Evolutionary conservation across 2,888 invertebrate species (phyloP), one percentile per base, ranked within the genome.

Genomic region (Phragmatobia fuliginosa): DNA sequence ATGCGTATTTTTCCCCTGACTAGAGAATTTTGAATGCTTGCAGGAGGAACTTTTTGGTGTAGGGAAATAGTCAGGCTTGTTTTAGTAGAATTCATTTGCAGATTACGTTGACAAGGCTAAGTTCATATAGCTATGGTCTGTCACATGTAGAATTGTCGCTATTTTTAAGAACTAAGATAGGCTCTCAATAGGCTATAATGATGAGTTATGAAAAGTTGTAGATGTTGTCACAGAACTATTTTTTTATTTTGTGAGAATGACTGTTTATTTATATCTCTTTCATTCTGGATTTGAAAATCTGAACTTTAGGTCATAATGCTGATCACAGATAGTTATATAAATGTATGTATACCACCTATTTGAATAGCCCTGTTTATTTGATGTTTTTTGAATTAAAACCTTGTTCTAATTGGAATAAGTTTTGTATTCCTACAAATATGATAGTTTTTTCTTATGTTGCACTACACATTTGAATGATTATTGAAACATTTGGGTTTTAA

Each of bases 1-100:
- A 94, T 94, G 94, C 94, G 92, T 81, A 78, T 87, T 87, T 56
- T 56, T 76, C 87, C 88, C 89, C 93, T 88, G 93, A 94, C 94
- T 93, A 93, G 94, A 93, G 82, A 93, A 93, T 92, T 93, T 93
- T 85, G 91, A 91, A 88, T 72, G 66, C 70, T 78, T 75, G 62
- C 64, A 64, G 77, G 61, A 79, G 81, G 81, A 84, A 82, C 76
- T 72, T 65, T n/a, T 68, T 63, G 11, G 38, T 36, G 72, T 79
- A 61, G 49, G 71, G 62, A 41, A 56, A 62, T 81, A 84, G 85
- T 75, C 85, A 85, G 84, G 84, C 52, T 73, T 70, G 58, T 67
- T 36, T 36, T n/a, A 38, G 70, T 28, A 41, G 33, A 36, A 28
- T 66, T 56, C 32, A 58, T 62, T 61, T 33, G n/a, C 28, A 16